Evolutionary conservation across 2,797 vertebrate species (phyloP), one percentile per base, ranked within the genome.

Genomic region (Momotus momota): DNA sequence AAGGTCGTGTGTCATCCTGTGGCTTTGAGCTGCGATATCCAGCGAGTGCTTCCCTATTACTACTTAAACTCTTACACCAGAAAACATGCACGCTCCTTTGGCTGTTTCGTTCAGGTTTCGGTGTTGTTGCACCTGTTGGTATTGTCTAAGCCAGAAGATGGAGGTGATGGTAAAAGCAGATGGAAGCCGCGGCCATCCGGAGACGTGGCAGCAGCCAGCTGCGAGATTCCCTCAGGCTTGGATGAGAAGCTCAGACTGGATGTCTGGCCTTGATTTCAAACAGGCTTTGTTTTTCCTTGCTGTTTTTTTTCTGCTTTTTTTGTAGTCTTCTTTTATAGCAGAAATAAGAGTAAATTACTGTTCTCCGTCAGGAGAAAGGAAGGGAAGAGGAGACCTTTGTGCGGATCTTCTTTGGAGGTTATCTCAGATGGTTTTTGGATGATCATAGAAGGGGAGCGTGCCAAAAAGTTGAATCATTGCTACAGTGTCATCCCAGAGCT

Each of bases 341-440:
- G 55, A 69, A 92, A 82, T 81, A 40, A 79, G 74, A 86, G 43
- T 55, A 58, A 73, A 81, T 90, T 70, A 58, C 41, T 49, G 48
- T 58, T 78, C 81, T 87, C 23, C 1, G 1, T 23, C 2, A 16
- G 55, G 71, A 93, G 45, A 82, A 79, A 70, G 70, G 29, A 54
- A 86, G 17, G 40, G 58, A 64, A 81, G 41, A 38, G 10, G 61
- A 81, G 38, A 84, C 7, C 11, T 10, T 35, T 57, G 78, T 11
- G 40, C 3, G 3, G 72, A 64, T 74, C 54, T 69, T 77, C 78
- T 96, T 46, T 79, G 62, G 83, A 70, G 55, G 81, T 81, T 90
- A 80, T 90, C 92, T 96, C 78, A 85, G 74, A 77, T 86, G 91
- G 55, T 69, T 95, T 95, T 94, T 78, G 88, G 93, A 88, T 90